Base-by-base conservation (phyloP, 2,113 vertebrate species). In the Rhinoderma darwinii region DNA sequence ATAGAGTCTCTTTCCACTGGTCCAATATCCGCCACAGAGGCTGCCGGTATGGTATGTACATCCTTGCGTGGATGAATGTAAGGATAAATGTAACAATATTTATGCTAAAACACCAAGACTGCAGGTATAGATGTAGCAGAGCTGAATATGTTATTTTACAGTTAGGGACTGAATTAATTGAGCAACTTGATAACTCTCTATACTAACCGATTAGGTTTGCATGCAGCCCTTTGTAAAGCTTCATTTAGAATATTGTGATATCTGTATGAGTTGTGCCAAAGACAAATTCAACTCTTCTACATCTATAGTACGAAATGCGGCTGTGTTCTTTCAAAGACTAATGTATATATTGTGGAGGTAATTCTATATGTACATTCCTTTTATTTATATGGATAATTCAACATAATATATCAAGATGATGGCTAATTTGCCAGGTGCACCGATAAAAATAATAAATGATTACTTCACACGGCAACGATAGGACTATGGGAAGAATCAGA, bases 381-480 rank as follows among this genome's bases (percentile, higher is more conserved):
- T 74, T 84, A 73, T 84, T 59, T 73, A 59, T 72, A 74, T 59
- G 75, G 68, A 84, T 84, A 56, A 54, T 51, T 61, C 15, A 30
- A 4, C 37, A 27, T 25, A 59, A 84, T 84, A 59, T 22, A 75
- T 72, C 61, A 22, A 61, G 63, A 83, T 66, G 63, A 68, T 15
- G 39, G 37, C 54, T 83, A 20, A 68, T 83, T 83, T 83, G 61
- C 63, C 81, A 83, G 63, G 61, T 83, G 81, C 39, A 35, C n/a
- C 14, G 50, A 70, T 44, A 82, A 27, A 82, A 47, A 47, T n/a
- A 27, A 44, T 44, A 30, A 22, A n/a, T 12, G 54, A 11, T 32
- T 56, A 41, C 39, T 61, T 43, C 6, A 51, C 6, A 35, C 3
- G 54, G n/a, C 15, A 17, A 77, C 32, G 6, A 78, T 5, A 54